Conservation (phyloP, 2,797 vertebrate genomes). For the Forpus xanthops region DNA sequence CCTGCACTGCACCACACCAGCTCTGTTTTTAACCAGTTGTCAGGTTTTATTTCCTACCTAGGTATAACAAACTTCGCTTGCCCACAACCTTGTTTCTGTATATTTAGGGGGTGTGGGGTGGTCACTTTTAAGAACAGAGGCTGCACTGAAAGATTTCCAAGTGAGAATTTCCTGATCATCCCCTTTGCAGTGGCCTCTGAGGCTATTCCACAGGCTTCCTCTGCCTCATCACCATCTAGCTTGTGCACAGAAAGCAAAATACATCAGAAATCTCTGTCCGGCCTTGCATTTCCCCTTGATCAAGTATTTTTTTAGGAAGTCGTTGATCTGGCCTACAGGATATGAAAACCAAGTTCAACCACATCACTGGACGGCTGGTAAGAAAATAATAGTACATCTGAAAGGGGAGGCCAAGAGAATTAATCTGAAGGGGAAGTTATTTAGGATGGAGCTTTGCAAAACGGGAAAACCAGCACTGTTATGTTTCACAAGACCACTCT, state of each 20-base stretch:
- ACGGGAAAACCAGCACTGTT: background rate
- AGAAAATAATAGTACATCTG: background rate
- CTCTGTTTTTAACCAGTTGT: background rate
- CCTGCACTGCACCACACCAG: background rate
- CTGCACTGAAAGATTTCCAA: background rate
- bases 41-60: background rate
- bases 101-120: too few relatives aligned
- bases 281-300: conserved; percentile 20
- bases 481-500: background rate
- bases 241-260: background rate
- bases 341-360: conserved; percentile 58
- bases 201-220: background rate
- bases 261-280: background rate
- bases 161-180: background rate
- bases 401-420: conserved; percentile 24
- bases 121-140: background rate
- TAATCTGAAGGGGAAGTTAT: conserved; percentile 51
- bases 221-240: background rate
- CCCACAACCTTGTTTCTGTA: background rate
- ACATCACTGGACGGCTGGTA: conserved; percentile 36
- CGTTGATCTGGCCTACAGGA: conserved; percentile 38
- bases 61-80: background rate
- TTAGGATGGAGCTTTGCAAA: conserved; percentile 40
- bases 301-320: conserved; percentile 63
- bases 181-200: background rate